These are phyloP conservation scores for Belgica antarctica DNA, from an alignment of 2,888 invertebrate species.

Conservation along the genomic window DNA sequence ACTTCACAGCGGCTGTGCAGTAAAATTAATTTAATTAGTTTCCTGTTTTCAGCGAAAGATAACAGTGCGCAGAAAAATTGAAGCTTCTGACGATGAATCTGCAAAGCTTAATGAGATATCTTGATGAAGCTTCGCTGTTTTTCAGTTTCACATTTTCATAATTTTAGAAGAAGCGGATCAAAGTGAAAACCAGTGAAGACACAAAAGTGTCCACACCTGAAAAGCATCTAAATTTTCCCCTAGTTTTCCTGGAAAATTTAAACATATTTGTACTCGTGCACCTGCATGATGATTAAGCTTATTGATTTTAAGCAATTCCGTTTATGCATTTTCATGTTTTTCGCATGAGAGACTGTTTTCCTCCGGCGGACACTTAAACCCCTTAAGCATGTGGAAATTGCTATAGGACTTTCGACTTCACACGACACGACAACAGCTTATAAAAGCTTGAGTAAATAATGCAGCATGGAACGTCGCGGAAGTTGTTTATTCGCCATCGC, in stretches of 20 bases:
- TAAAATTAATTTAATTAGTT: background rate
- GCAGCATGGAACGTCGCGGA: background rate
- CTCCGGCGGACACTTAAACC: background rate
- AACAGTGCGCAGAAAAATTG: background rate
- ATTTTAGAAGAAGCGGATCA: too few relatives aligned
- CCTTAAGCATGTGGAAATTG: background rate
- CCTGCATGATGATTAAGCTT: background rate
- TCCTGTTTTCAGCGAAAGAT: background rate
- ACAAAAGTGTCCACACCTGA: too few relatives aligned
- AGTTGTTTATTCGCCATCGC: background rate
- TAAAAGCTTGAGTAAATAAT: background rate
- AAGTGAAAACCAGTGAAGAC: too few relatives aligned
- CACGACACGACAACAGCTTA: background rate
- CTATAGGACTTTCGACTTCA: background rate
- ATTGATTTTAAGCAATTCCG: slow-evolving; percentile 7
- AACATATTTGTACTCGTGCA: background rate
- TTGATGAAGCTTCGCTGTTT: background rate
- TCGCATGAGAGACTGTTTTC: background rate
- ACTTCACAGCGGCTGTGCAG: too few relatives aligned
- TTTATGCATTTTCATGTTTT: slow-evolving; percentile 5
- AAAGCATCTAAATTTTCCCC: too few relatives aligned
- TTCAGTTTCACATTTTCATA: background rate
- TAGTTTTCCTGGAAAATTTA: background rate
- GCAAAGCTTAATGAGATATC: background rate
- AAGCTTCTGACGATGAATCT: too few relatives aligned